phyloP scores from a whole-genome alignment of 2,113 vertebrate genomes.

The Campylomormyrus tamandua region DNA sequence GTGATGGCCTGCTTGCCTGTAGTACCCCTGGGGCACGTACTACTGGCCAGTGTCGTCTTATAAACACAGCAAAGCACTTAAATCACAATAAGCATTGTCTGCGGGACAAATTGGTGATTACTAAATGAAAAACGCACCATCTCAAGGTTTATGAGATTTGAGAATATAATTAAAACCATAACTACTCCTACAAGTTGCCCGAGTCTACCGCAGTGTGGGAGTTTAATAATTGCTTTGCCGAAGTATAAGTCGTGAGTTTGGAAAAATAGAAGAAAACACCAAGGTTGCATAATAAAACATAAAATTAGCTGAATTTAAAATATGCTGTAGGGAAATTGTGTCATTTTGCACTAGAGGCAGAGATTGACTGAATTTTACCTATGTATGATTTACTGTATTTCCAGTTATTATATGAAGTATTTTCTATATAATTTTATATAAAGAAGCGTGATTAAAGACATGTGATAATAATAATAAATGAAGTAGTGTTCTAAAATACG shows the following conservation, averaged over 20 bases:
- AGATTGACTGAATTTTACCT: background rate
- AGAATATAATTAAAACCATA: conserved; percentile 17
- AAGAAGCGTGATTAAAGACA: background rate
- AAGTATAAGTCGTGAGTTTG: background rate
- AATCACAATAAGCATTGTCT: conserved; percentile 10
- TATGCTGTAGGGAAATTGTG: background rate
- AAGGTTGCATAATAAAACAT: conserved; percentile 12
- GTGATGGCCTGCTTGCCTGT: background rate
- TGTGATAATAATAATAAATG: background rate
- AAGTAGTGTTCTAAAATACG: background rate
- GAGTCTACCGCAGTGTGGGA: conserved; percentile 13
- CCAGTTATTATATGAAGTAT: background rate
- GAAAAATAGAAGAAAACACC: background rate
- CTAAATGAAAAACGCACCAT: background rate
- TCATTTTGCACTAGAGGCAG: background rate
- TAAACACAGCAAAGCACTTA: background rate
- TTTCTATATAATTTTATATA: background rate
- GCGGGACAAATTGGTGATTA: conserved; percentile 9
- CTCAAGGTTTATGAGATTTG: conserved; percentile 9
- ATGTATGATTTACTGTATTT: background rate
- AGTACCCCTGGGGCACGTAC: background rate
- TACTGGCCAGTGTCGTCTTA: background rate
- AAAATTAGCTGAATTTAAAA: conserved; percentile 6
- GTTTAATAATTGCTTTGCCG: conserved; percentile 13
- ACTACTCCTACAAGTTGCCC: conserved; percentile 14